Conservation (phyloP, 2,888 invertebrate genomes). For the Eledone cirrhosa region DNA sequence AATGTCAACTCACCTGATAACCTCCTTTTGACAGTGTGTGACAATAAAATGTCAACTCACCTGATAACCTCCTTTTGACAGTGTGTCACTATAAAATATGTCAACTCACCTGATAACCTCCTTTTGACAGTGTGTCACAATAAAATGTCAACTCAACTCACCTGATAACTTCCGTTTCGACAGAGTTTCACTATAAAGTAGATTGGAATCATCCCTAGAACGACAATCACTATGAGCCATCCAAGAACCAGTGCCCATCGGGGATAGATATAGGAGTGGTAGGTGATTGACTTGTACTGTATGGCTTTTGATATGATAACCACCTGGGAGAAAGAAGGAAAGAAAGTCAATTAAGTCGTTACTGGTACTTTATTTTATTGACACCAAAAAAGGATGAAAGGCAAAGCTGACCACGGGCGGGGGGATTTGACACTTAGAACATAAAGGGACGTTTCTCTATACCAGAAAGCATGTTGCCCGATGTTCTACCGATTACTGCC, state of each 20-base stretch:
- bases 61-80: conserved; percentile 36
- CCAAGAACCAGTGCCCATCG: conserved; percentile 38
- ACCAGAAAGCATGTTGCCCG: no score
- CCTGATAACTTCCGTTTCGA: conserved; percentile 38
- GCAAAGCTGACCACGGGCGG: no score
- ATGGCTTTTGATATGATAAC: conserved; percentile 45
- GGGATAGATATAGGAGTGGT: conserved; percentile 38
- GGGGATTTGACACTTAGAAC: no score
- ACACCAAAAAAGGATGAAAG: no score
- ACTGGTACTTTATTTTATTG: no score
- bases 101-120: conserved; percentile 39
- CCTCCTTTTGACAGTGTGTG: conserved; percentile 38
- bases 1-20: conserved; percentile 35
- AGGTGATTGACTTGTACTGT: conserved; percentile 40
- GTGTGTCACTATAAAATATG: not conserved
- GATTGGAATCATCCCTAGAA: conserved; percentile 39
- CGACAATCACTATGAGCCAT: conserved; percentile 39
- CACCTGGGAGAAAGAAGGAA: conserved; percentile 33
- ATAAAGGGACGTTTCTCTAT: no score
- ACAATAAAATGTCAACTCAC: conserved; percentile 34
- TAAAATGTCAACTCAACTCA: no score
- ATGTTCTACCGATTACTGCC: no score
- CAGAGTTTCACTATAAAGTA: conserved; percentile 38
- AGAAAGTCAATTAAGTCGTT: no score
- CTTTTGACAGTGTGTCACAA: conserved; percentile 33